Conservation (phyloP, 1,140 invertebrate genomes). For the Drosophila ironensis region DNA sequence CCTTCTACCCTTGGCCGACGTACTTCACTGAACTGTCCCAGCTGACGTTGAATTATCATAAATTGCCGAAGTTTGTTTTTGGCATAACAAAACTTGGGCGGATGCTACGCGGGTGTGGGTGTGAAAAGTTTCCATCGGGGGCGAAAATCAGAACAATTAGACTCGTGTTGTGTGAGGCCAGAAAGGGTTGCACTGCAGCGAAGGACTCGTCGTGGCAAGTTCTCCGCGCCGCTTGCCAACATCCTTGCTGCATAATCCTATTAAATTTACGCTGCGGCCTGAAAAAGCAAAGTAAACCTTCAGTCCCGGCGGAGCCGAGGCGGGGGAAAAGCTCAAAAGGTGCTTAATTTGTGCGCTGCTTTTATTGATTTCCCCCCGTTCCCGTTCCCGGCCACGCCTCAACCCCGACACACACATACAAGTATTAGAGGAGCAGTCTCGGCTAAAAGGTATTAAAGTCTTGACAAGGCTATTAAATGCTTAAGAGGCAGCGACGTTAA, state of each 20-base stretch:
- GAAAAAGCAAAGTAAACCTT: conserved; percentile 47
- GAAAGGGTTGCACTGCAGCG: conserved; percentile 24
- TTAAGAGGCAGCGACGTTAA: conserved; percentile 81
- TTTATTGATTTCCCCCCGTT: conserved; percentile 68
- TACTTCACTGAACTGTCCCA: conserved; percentile 74
- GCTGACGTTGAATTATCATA: conserved; percentile 81
- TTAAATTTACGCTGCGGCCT: conserved; percentile 71
- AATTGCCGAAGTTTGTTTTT: conserved; percentile 80
- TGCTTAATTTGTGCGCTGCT: conserved; percentile 75
- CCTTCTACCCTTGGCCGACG: conserved; percentile 47
- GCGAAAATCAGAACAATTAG: conserved; percentile 76
- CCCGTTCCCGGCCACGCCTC: neutral
- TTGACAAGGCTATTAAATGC: conserved; percentile 81
- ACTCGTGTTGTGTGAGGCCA: conserved; percentile 42
- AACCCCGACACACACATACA: conserved; percentile 20
- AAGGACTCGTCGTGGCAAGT: conserved; percentile 75
- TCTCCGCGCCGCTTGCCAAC: conserved; percentile 39
- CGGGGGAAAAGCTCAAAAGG: conserved; percentile 50
- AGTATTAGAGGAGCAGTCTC: conserved; percentile 57
- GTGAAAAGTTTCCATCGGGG: conserved; percentile 72
- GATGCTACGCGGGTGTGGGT: conserved; percentile 8
- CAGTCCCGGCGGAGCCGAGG: neutral
- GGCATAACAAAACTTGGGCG: conserved; percentile 73
- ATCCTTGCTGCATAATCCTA: conserved; percentile 76
- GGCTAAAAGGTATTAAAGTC: conserved; percentile 80